Conservation (phyloP, 2,113 vertebrate species). For the Pelusios castaneus region DNA sequence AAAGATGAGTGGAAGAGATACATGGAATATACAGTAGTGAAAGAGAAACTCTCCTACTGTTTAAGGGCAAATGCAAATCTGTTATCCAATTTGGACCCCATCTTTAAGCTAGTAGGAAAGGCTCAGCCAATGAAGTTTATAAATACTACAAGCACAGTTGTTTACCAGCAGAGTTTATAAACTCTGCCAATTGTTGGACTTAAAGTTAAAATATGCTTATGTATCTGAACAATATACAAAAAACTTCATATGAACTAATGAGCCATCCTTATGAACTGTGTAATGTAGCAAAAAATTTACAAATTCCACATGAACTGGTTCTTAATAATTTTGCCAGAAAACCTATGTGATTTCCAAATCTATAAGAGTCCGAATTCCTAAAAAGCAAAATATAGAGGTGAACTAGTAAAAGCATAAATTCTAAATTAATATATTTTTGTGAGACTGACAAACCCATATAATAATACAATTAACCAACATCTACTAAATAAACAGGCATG, state of each 20-base stretch:
- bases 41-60: neutral
- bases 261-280: neutral
- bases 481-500: neutral
- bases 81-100: neutral
- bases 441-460: neutral
- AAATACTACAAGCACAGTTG: neutral
- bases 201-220: neutral
- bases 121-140: neutral
- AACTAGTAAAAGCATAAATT: neutral
- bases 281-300: neutral
- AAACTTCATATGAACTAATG: neutral
- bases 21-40: neutral
- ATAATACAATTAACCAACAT: neutral
- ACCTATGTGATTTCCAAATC: neutral
- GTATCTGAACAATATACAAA: neutral
- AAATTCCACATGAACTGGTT: neutral
- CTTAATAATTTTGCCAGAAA: neutral
- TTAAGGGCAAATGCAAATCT: neutral
- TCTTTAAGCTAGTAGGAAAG: neutral
- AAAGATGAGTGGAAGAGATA: neutral
- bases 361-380: neutral
- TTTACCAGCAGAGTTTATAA: neutral
- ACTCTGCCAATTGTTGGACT: neutral
- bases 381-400: neutral
- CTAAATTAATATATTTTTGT: neutral